Percentiles rank a stretch among this genome's conserved stretches.
These are phyloP conservation scores for Onchidella celtica DNA, from an alignment of 2,888 invertebrate species.

Conservation along the genomic window DNA sequence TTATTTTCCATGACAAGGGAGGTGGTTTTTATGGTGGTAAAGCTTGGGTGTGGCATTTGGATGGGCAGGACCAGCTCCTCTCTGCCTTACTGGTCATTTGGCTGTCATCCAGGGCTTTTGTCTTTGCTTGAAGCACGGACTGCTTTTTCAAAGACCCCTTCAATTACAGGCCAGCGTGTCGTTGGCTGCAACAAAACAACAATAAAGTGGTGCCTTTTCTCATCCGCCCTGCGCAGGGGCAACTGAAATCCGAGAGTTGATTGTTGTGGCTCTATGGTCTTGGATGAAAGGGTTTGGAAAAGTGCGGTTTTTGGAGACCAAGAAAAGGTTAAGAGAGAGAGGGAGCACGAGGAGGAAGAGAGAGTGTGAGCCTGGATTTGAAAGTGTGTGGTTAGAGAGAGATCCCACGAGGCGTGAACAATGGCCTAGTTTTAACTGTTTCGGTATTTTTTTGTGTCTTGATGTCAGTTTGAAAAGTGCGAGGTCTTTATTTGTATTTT, in stretches of 20 bases:
- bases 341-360: neutral
- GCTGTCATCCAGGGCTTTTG: neutral
- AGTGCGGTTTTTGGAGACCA: neutral
- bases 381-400: too few species aligned
- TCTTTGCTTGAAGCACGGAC: neutral
- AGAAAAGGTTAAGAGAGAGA: neutral
- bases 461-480: neutral
- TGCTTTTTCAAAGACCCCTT: neutral
- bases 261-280: too few species aligned
- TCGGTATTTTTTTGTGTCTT: neutral
- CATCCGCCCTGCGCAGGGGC: too few species aligned
- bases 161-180: neutral
- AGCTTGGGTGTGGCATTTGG: too few species aligned
- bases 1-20: too few species aligned
- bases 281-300: neutral
- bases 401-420: too few species aligned
- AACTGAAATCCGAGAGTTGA: too few species aligned
- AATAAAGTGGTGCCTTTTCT: neutral
- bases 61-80: too few species aligned
- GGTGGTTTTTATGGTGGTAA: too few species aligned
- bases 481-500: neutral
- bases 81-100: slow-evolving; percentile 37
- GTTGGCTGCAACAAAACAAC: neutral
- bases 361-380: too few species aligned
- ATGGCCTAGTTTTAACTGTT: too few species aligned